Conservation (phyloP, 2,113 vertebrate species). For the Corythornis cristatus region DNA sequence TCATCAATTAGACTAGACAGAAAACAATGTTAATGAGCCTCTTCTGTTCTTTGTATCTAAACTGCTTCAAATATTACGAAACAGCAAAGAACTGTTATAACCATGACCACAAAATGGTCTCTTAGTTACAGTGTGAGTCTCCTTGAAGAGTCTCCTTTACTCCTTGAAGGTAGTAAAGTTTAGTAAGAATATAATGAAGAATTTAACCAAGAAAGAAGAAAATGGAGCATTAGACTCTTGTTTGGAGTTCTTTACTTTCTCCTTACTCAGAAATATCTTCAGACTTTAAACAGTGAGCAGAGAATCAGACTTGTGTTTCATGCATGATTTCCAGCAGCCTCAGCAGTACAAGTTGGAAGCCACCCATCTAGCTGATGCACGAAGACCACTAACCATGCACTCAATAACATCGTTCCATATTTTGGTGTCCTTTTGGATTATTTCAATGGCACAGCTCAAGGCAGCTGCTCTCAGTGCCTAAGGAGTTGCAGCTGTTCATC, state of each 20-base stretch:
- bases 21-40: neutral
- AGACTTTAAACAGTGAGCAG: neutral
- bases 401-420: conserved; percentile 30
- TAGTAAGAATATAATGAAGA: neutral
- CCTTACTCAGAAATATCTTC: neutral
- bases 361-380: conserved; percentile 42
- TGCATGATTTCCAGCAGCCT: conserved; percentile 37
- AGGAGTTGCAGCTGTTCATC: conserved; percentile 76
- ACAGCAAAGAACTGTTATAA: neutral
- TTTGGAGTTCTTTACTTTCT: neutral
- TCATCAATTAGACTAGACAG: neutral
- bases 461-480: conserved; percentile 67
- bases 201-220: neutral
- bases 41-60: neutral
- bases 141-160: neutral
- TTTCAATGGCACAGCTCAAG: conserved; percentile 53
- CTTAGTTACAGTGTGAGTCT: neutral
- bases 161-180: neutral
- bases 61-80: neutral
- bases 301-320: neutral
- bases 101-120: neutral
- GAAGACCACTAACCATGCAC: conserved; percentile 52
- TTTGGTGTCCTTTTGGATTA: conserved; percentile 56
- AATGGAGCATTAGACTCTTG: neutral
- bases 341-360: conserved; percentile 10